Conservation (phyloP, 1,140 invertebrate species). For the Adelges cooleyi region DNA sequence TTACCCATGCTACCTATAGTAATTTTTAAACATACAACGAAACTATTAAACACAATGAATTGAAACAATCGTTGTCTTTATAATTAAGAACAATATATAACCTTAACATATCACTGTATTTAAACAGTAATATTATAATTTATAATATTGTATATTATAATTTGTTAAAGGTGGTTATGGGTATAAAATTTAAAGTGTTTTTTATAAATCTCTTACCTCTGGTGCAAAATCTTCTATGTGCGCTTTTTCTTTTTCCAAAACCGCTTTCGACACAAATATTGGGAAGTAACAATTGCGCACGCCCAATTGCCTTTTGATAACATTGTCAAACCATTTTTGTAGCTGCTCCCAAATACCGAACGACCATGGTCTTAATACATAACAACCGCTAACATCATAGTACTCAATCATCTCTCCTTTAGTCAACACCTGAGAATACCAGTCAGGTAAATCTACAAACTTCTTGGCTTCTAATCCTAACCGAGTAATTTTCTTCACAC, state of each 20-base stretch:
- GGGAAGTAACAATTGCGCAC: conserved; percentile 98
- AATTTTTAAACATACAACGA: neutral
- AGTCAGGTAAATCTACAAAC: conserved; percentile 86
- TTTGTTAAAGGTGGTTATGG: no score
- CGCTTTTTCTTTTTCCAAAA: conserved; percentile 87
- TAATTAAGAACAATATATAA: no score
- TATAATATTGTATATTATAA: no score
- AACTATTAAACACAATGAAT: neutral
- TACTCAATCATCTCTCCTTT: conserved; percentile 99
- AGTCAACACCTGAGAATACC: conserved; percentile 95
- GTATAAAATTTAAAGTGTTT: no score
- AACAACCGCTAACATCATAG: conserved; percentile 98
- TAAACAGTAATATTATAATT: no score
- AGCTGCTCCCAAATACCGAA: conserved; percentile 94
- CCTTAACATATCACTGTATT: no score
- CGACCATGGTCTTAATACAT: conserved; percentile 93
- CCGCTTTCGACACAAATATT: conserved; percentile 86
- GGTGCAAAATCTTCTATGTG: conserved; percentile 98
- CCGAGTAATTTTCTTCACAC: conserved; percentile 74
- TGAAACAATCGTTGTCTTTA: no score
- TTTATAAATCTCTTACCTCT: conserved; percentile 49
- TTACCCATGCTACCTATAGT: conserved; percentile 31
- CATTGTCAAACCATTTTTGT: conserved; percentile 72
- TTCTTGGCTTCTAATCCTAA: conserved; percentile 89
- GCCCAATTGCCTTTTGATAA: conserved; percentile 77